Evolutionary conservation across 2,888 invertebrate genomes (phyloP), one percentile per base, ranked within the genome.

Genomic region (Amphipoea lucens): DNA sequence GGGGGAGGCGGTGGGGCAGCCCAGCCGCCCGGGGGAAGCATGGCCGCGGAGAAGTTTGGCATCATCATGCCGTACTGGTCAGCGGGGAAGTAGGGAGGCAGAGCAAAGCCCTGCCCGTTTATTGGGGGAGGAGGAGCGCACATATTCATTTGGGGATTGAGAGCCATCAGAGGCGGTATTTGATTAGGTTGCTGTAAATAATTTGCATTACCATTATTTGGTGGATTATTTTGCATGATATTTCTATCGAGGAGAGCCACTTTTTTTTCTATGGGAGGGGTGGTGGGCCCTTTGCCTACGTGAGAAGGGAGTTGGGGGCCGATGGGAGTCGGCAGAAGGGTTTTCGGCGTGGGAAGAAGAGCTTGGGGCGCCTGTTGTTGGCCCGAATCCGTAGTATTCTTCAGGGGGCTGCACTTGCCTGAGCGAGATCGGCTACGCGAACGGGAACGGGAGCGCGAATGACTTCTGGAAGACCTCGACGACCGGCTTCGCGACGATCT

Each of bases 351-450:
- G 81, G 94, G 94, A 86, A 92, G 92, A 87, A 93, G 90, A 88
- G 94, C 92, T 88, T 89, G 92, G 80, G 94, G 92, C 89, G 92
- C 91, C 90, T 92, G 92, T 91, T 93, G 94, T 88, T 92, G 93
- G 89, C 92, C 93, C 87, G 91, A 89, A 84, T 93, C 92, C 90
- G 91, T 91, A 91, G 92, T 88, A 84, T 94, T 94, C 92, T 95
- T 95, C 90, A 87, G 90, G 83, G 96, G 96, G 95, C 96, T 96
- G 95, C 96, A 97, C 97, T 97, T 97, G 97, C 97, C 97, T 97
- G 97, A 96, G 91, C 96, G 96, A 90, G 95, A 96, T 88, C 95
- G 95, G 94, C 95, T 95, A 90, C 96, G 95, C 79, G 96, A 96
- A 74, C 96, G 96, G 91, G 96, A 96, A 76, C 96, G 95, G 81